phyloP scores from a whole-genome alignment of 2,888 invertebrate genomes.

The Drosophila demipolita region DNA sequence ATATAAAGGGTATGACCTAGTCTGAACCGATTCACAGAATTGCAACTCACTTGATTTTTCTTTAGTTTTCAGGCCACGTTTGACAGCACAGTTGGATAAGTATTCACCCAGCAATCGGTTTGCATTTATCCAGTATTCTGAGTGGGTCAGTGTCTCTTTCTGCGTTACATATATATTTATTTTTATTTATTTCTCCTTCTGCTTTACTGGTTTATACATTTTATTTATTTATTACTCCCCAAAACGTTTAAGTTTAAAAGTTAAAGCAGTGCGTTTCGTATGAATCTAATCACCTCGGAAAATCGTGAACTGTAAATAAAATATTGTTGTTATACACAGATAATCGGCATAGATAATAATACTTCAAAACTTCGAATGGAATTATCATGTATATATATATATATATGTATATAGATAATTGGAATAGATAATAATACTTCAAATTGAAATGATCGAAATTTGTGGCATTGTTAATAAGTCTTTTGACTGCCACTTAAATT shows the following conservation, averaged over 20 bases:
- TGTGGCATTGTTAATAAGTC: slow-evolving; percentile 42
- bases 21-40: neutral
- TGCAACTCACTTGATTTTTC: slow-evolving; percentile 21
- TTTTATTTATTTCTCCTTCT: neutral
- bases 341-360: slow-evolving; percentile 51
- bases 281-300: slow-evolving; percentile 49
- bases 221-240: slow-evolving; percentile 13
- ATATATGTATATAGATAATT: slow-evolving; percentile 31
- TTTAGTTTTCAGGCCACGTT: slow-evolving; percentile 40
- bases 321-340: slow-evolving; percentile 23
- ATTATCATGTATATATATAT: slow-evolving; percentile 1
- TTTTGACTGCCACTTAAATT: slow-evolving; percentile 30
- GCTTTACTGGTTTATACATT: no score
- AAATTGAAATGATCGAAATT: slow-evolving; percentile 30
- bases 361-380: slow-evolving; percentile 40
- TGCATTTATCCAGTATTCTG: slow-evolving; percentile 21
- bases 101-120: slow-evolving; percentile 33
- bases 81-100: slow-evolving; percentile 40
- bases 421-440: slow-evolving; percentile 53
- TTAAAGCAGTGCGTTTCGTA: slow-evolving; percentile 18
- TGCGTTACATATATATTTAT: neutral
- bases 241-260: slow-evolving; percentile 15
- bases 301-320: slow-evolving; percentile 11
- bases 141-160: slow-evolving; percentile 26
- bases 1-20: slow-evolving; percentile 13